Percentiles rank a stretch among this genome's conserved stretches.
Conservation (phyloP, 2,797 vertebrate genomes). For the Perodicticus potto region DNA sequence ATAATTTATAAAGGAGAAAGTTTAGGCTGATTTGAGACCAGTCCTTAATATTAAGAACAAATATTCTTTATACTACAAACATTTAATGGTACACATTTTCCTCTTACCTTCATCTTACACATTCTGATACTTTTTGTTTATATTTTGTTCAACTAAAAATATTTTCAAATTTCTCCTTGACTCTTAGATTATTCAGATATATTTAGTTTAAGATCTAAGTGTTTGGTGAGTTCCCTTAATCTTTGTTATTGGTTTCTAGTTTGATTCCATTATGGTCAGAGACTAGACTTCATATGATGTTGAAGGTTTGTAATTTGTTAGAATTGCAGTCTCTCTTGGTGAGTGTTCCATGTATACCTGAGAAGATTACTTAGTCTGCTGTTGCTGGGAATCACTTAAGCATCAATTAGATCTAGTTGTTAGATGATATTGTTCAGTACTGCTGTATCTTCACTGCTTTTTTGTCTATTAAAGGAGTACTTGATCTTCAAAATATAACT, state of each 20-base stretch:
- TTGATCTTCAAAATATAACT: background rate
- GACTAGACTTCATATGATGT: background rate
- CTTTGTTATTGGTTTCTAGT: background rate
- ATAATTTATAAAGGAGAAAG: background rate
- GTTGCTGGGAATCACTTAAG: background rate
- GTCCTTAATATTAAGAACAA: background rate
- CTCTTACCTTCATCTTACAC: background rate
- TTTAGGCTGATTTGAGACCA: background rate
- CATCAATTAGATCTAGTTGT: background rate
- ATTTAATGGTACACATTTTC: background rate
- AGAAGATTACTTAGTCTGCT: background rate
- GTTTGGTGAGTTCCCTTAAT: background rate
- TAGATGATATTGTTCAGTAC: background rate
- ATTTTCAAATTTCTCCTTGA: background rate
- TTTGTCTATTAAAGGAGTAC: background rate
- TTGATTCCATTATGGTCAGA: background rate
- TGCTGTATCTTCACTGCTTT: background rate
- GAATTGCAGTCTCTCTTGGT: background rate
- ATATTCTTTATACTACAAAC: background rate
- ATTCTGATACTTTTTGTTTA: conserved; percentile 26
- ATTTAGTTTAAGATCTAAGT: conserved; percentile 5
- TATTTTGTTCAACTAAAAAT: background rate
- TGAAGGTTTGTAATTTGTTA: conserved; percentile 46
- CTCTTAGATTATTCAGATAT: background rate
- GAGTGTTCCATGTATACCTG: background rate